phyloP scores from a whole-genome alignment of 2,797 vertebrate species.

The Eupleurogrammus muticus region DNA sequence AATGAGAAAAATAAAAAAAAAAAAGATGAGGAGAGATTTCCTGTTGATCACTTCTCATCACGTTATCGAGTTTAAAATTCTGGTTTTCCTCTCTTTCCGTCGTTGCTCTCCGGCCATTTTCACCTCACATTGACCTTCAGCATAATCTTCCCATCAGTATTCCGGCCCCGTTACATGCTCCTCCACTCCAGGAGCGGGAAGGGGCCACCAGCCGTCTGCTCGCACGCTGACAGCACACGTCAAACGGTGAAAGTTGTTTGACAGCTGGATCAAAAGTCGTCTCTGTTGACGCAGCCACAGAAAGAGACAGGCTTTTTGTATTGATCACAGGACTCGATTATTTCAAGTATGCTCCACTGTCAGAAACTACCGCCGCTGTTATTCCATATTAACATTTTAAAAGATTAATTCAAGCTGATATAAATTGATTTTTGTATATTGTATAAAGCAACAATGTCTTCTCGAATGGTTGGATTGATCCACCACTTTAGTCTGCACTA shows the following conservation, averaged over 20 bases:
- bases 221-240: constrained; percentile 28
- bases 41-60: constrained; percentile 42
- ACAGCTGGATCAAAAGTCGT: constrained; percentile 39
- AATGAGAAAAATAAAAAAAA: constrained; percentile 10
- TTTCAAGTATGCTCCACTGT: constrained; percentile 23
- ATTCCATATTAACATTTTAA: constrained; percentile 1
- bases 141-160: constrained; percentile 52
- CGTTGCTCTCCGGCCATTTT: constrained; percentile 39
- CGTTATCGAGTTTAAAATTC: constrained; percentile 47
- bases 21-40: constrained; percentile 27
- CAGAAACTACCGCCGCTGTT: background rate
- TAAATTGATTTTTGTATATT: background rate
- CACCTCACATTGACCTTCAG: constrained; percentile 45
- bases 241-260: constrained; percentile 27
- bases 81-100: constrained; percentile 12
- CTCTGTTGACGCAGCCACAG: constrained; percentile 18
- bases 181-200: constrained; percentile 9
- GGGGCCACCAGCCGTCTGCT: constrained; percentile 27
- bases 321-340: constrained; percentile 39
- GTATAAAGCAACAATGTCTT: background rate
- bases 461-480: too few relatives aligned
- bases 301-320: constrained; percentile 22
- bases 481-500: too few relatives aligned
- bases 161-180: constrained; percentile 16
- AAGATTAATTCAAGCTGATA: background rate